Conservation (phyloP, 2,113 vertebrate species). For the Cyrtonyx montezumae region DNA sequence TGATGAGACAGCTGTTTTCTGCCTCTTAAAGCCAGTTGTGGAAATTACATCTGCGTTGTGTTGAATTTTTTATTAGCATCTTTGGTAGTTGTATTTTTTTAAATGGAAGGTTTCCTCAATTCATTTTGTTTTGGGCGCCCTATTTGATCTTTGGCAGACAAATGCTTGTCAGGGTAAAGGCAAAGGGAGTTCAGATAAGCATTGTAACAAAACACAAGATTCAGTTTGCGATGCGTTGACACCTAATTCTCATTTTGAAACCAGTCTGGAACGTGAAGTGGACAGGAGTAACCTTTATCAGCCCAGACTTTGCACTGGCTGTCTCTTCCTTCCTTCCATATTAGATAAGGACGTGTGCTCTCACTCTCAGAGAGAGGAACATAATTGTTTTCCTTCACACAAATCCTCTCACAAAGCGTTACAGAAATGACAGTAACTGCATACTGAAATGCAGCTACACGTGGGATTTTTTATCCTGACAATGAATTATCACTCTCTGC, state of each 20-base stretch:
- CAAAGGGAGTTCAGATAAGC: background rate
- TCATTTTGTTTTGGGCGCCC: background rate
- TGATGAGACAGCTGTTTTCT: background rate
- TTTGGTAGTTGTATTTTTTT: background rate
- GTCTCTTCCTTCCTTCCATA: conserved; percentile 53
- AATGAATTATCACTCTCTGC: conserved; percentile 39
- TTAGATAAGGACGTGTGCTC: conserved; percentile 41
- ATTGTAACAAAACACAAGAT: background rate
- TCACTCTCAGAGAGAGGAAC: background rate
- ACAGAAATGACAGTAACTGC: conserved; percentile 25
- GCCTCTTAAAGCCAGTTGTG: background rate
- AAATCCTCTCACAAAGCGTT: conserved; percentile 42
- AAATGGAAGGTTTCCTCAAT: background rate
- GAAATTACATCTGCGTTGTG: background rate
- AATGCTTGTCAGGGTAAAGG: background rate
- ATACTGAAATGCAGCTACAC: conserved; percentile 48
- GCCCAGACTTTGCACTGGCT: conserved; percentile 29
- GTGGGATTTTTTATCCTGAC: conserved; percentile 33
- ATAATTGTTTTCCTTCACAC: conserved; percentile 41
- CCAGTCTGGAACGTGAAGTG: conserved; percentile 12
- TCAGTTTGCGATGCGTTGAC: background rate
- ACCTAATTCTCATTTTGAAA: conserved; percentile 18
- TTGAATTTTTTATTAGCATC: background rate
- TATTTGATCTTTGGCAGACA: background rate
- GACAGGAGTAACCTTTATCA: conserved; percentile 51